phyloP scores from a whole-genome alignment of 1,140 invertebrate genomes.

The Helicoverpa armigera region DNA sequence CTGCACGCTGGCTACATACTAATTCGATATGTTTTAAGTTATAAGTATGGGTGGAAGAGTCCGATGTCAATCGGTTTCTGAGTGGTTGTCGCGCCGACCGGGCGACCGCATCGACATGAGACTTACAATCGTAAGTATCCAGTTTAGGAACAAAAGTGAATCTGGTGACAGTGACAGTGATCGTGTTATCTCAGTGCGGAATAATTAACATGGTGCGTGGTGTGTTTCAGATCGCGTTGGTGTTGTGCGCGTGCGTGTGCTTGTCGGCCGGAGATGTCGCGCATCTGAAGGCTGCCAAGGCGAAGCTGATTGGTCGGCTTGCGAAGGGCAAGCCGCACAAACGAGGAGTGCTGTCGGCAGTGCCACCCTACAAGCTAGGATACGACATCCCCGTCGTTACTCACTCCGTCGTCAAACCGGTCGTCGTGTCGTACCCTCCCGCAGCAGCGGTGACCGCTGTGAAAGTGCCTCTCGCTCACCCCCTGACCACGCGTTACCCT shows the following conservation, averaged over 20 bases:
- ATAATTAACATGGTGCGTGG: slow-evolving; percentile 57
- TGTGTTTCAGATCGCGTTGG: slow-evolving; percentile 78
- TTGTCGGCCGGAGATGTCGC: slow-evolving; percentile 68
- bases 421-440: slow-evolving; percentile 83
- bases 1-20: slow-evolving; percentile 75
- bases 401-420: slow-evolving; percentile 82
- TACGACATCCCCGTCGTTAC: slow-evolving; percentile 82
- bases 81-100: slow-evolving; percentile 65
- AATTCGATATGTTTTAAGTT: slow-evolving; percentile 75
- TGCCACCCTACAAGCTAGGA: slow-evolving; percentile 83
- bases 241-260: slow-evolving; percentile 69
- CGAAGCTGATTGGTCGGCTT: slow-evolving; percentile 67
- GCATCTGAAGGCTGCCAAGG: slow-evolving; percentile 72
- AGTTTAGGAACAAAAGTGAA: slow-evolving; percentile 35
- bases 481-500: slow-evolving; percentile 68
- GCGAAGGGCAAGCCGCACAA: slow-evolving; percentile 76
- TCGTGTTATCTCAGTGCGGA: slow-evolving; percentile 43
- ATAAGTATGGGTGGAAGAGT: slow-evolving; percentile 78
- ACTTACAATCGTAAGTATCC: slow-evolving; percentile 73
- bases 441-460: slow-evolving; percentile 79
- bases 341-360: slow-evolving; percentile 74
- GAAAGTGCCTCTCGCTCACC: slow-evolving; percentile 78
- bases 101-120: slow-evolving; percentile 75
- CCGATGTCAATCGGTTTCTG: slow-evolving; percentile 66
- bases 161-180: slow-evolving; percentile 57